phyloP scores from a whole-genome alignment of 1,140 invertebrate species.

The Helicoverpa armigera region DNA sequence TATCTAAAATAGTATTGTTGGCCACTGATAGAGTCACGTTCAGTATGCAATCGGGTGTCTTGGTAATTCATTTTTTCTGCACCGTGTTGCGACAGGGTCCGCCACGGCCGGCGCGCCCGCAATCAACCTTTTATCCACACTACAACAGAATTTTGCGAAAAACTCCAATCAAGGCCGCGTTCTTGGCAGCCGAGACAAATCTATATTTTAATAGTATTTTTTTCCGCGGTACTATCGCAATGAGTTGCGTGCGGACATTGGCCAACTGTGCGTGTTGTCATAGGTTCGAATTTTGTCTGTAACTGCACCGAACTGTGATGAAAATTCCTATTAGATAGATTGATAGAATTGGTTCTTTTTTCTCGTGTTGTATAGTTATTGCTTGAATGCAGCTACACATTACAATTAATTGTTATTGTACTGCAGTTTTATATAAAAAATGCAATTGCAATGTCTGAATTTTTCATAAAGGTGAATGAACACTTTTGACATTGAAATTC shows the following conservation, averaged over 20 bases:
- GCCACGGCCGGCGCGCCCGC: constrained; percentile 68
- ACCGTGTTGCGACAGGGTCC: constrained; percentile 19
- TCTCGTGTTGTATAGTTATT: background rate
- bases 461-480: constrained; percentile 36
- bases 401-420: constrained; percentile 15
- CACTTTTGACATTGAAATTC: constrained; percentile 26
- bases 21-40: constrained; percentile 38
- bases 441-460: background rate
- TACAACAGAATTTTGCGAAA: constrained; percentile 70
- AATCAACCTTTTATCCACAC: constrained; percentile 65
- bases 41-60: constrained; percentile 39
- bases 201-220: constrained; percentile 77
- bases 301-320: constrained; percentile 50
- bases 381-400: background rate
- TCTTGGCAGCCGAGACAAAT: constrained; percentile 78
- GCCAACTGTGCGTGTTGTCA: constrained; percentile 75
- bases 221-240: constrained; percentile 70
- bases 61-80: constrained; percentile 48
- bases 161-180: constrained; percentile 72
- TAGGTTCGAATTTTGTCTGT: constrained; percentile 45
- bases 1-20: constrained; percentile 16
- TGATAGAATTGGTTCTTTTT: constrained; percentile 1
- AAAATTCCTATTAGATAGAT: constrained; percentile 25
- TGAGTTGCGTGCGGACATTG: constrained; percentile 70
- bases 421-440: background rate